Percentiles rank a stretch among this genome's conserved stretches.
phyloP scores from a whole-genome alignment of 2,113 vertebrate species.

The Solenodon paradoxus region DNA sequence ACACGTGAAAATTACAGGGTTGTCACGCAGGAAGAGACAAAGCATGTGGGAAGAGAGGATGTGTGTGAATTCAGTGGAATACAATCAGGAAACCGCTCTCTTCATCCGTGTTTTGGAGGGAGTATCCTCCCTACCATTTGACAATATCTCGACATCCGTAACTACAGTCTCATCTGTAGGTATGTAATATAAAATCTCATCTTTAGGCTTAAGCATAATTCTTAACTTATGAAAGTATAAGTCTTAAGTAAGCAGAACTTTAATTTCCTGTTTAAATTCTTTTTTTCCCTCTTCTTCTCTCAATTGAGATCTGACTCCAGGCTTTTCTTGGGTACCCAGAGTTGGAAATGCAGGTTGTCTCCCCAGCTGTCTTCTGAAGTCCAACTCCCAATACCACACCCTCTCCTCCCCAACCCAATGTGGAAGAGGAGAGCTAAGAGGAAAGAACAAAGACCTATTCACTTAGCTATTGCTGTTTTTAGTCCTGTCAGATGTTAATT shows the following conservation, averaged over 20 bases:
- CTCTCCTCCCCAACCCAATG: rapidly evolving
- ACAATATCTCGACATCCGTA: neutral
- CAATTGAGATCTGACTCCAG: neutral
- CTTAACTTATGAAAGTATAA: no score
- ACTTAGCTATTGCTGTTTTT: neutral
- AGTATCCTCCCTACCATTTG: neutral
- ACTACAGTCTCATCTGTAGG: neutral
- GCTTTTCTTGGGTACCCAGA: neutral
- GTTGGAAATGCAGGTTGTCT: neutral
- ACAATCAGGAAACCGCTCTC: neutral
- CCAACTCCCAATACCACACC: neutral
- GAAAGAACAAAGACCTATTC: neutral
- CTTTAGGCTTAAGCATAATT: no score
- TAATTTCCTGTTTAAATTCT: neutral
- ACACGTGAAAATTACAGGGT: neutral
- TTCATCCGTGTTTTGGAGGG: neutral
- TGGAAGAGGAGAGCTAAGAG: neutral
- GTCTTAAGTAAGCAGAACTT: neutral
- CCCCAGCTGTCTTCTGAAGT: neutral
- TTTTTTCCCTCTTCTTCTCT: neutral
- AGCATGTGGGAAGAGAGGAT: neutral
- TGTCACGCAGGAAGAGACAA: neutral
- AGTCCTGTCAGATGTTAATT: neutral
- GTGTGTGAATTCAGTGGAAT: neutral
- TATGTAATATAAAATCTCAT: no score